Conservation (phyloP, 1,140 invertebrate genomes). For the Acromyrmex charruanus region DNA sequence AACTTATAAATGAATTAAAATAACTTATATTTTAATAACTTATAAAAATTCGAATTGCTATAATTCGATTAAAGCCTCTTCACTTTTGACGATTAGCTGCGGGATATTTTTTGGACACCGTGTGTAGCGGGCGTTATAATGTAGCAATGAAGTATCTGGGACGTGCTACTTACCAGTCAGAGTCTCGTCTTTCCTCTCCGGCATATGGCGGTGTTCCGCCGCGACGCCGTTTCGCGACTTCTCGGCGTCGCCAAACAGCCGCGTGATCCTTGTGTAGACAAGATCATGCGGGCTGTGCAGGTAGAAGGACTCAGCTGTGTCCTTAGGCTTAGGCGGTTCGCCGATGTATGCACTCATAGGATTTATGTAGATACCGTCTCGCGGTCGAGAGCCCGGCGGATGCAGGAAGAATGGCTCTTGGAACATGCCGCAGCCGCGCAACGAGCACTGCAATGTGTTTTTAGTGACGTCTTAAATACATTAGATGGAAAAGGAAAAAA, state of each 20-base stretch:
- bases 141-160: constrained; percentile 71
- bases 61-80: background rate
- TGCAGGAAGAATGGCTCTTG: constrained; percentile 86
- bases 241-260: constrained; percentile 89
- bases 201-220: constrained; percentile 67
- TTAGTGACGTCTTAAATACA: background rate
- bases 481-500: background rate
- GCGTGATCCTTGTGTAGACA: constrained; percentile 92
- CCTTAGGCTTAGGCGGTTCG: constrained; percentile 79
- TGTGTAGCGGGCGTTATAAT: constrained; percentile 21
- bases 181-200: constrained; percentile 83
- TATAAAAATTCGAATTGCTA: background rate
- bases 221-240: constrained; percentile 76
- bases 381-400: constrained; percentile 87
- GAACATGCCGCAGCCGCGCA: constrained; percentile 83
- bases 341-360: constrained; percentile 89
- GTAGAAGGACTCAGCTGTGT: constrained; percentile 91
- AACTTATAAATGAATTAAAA: background rate
- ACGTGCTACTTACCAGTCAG: constrained; percentile 84
- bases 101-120: constrained; percentile 37
- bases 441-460: constrained; percentile 79
- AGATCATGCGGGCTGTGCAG: constrained; percentile 93
- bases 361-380: constrained; percentile 93
- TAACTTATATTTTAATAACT: background rate
- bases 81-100: constrained; percentile 22